Percentiles rank a stretch among this genome's conserved stretches.
Evolutionary conservation across 30 jellyfish, hydroid and myxozoan genomes (phyloP).

Genomic region (Pelagia noctiluca): DNA sequence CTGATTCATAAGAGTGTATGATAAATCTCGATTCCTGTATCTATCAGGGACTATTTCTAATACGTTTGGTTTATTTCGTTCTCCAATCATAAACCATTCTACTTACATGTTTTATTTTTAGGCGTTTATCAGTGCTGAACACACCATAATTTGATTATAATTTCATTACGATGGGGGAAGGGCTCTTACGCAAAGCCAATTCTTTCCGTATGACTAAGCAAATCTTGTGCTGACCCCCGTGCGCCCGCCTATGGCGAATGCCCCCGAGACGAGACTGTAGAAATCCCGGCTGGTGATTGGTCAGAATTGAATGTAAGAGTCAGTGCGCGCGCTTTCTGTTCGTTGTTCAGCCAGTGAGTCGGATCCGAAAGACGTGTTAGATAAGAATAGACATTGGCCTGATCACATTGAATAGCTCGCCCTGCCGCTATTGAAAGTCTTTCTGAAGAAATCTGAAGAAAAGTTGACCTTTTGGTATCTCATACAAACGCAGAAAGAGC

Average conservation of each 20-base stretch:
- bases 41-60: too few species aligned
- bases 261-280: slow-evolving; percentile 70
- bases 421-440: slow-evolving; percentile 78
- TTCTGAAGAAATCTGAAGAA: slow-evolving; percentile 80
- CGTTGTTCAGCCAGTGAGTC: slow-evolving; percentile 84
- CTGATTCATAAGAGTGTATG: too few species aligned
- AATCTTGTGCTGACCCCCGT: slow-evolving; percentile 56
- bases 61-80: too few species aligned
- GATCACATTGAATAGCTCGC: slow-evolving; percentile 75
- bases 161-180: neutral
- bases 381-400: slow-evolving; percentile 81
- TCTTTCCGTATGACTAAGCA: neutral
- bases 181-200: neutral
- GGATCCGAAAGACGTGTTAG: slow-evolving; percentile 74
- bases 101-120: too few species aligned
- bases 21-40: too few species aligned
- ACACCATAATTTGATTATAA: too few species aligned
- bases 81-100: too few species aligned
- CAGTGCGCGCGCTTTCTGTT: slow-evolving; percentile 87
- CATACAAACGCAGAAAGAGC: slow-evolving; percentile 76
- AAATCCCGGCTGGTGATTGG: slow-evolving; percentile 59
- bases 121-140: too few species aligned
- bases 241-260: slow-evolving; percentile 37
- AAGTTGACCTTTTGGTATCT: slow-evolving; percentile 89
- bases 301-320: slow-evolving; percentile 78